These are phyloP conservation scores for Pseudochromis fuscus DNA, from an alignment of 2,797 vertebrate species.

Conservation along the genomic window DNA sequence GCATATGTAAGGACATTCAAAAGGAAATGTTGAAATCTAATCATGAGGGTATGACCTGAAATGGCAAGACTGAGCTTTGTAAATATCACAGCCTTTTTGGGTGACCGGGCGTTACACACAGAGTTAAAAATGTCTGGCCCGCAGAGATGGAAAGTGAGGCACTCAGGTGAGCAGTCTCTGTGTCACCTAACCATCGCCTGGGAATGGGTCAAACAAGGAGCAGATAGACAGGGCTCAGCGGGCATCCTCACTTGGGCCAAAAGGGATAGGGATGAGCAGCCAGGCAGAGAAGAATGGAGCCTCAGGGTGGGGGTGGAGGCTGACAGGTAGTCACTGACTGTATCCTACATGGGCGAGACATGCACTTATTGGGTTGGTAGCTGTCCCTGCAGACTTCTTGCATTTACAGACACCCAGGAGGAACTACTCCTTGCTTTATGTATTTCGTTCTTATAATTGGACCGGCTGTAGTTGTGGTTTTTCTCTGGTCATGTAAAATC, in stretches of 20 bases:
- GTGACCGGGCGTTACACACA: conserved; percentile 10
- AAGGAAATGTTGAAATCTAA: conserved; percentile 32
- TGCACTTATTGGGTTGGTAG: conserved; percentile 50
- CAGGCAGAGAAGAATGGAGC: conserved; percentile 59
- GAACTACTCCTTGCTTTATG: conserved; percentile 51
- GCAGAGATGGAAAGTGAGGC: conserved; percentile 63
- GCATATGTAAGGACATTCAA: conserved; percentile 20
- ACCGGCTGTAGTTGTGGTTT: conserved; percentile 63
- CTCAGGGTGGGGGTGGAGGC: conserved; percentile 35
- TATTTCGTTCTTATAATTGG: conserved; percentile 84
- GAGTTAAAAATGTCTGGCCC: conserved; percentile 58
- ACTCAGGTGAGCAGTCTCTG: conserved; percentile 67
- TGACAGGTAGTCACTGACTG: conserved; percentile 67
- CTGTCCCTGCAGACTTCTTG: conserved; percentile 51
- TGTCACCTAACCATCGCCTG: conserved; percentile 64
- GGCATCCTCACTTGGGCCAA: conserved; percentile 53
- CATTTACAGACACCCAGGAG: conserved; percentile 38
- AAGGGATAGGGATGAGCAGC: conserved; percentile 69
- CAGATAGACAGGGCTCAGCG: conserved; percentile 70
- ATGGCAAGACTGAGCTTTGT: conserved; percentile 41
- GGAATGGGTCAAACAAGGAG: conserved; percentile 70
- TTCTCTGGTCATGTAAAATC: conserved; percentile 71
- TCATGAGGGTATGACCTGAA: conserved; percentile 42
- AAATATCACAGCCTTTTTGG: conserved; percentile 64
- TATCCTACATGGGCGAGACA: conserved; percentile 64